Evolutionary conservation across 1,140 invertebrate species (phyloP).

Genomic region (Anastatus disparis): DNA sequence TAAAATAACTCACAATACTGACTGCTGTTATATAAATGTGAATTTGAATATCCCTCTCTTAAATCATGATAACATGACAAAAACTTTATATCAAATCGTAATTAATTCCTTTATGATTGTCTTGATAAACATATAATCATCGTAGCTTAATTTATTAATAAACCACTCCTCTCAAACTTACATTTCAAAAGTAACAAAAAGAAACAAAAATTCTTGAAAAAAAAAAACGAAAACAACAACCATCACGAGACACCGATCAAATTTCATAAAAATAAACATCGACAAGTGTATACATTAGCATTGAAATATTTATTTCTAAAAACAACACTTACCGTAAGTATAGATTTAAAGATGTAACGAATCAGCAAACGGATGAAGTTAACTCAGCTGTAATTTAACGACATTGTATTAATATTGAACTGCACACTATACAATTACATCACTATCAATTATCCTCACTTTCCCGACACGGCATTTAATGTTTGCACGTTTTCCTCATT

Average conservation of each 20-base stretch:
- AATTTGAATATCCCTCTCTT: not conserved
- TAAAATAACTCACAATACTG: not conserved
- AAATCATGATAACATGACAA: not conserved
- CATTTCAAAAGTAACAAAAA: too few relatives aligned
- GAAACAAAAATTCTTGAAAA: not conserved
- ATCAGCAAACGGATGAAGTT: too few relatives aligned
- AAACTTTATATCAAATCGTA: not conserved
- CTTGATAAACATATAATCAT: too few relatives aligned
- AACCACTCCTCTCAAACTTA: too few relatives aligned
- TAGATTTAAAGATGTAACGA: too few relatives aligned
- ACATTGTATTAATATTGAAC: not conserved
- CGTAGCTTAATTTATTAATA: too few relatives aligned
- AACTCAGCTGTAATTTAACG: too few relatives aligned
- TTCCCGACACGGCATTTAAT: not conserved
- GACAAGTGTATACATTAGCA: conserved; percentile 10
- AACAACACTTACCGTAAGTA: conserved; percentile 6
- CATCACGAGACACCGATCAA: not conserved
- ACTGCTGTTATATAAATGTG: not conserved
- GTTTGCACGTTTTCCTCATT: conserved; percentile 9
- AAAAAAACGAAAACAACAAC: not conserved
- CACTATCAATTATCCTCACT: not conserved
- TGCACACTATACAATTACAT: not conserved
- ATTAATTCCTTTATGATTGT: too few relatives aligned
- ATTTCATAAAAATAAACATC: conserved; percentile 10
- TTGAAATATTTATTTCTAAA: not conserved